These are phyloP conservation scores for Drepanosiphum platanoidis DNA, from an alignment of 2,888 invertebrate species.

Conservation along the genomic window DNA sequence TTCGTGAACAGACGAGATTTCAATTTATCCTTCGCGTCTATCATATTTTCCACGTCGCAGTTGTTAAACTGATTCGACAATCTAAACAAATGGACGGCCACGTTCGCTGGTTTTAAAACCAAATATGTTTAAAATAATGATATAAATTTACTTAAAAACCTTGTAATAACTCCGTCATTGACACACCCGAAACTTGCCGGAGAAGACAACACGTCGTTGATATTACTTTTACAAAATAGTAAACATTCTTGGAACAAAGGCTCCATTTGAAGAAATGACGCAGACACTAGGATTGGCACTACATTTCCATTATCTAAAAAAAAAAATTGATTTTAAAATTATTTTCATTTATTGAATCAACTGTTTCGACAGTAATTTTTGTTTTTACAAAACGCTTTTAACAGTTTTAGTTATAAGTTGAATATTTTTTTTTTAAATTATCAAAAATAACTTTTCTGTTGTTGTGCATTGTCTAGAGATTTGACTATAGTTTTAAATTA, in stretches of 20 bases:
- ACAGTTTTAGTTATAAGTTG: not conserved
- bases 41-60: conserved; percentile 82
- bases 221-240: conserved; percentile 84
- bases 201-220: conserved; percentile 86
- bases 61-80: conserved; percentile 89
- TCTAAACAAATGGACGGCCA: conserved; percentile 68
- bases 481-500: not conserved
- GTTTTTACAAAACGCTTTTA: conserved; percentile 25
- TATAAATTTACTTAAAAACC: conserved; percentile 65
- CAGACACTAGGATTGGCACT: conserved; percentile 91
- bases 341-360: too few relatives aligned
- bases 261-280: conserved; percentile 94
- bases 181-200: conserved; percentile 88
- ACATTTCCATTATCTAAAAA: conserved; percentile 73
- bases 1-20: conserved; percentile 86
- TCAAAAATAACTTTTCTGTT: not conserved
- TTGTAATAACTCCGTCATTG: conserved; percentile 75
- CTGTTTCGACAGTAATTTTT: too few relatives aligned
- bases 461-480: not conserved
- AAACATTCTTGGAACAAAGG: conserved; percentile 87
- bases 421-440: not conserved
- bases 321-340: too few relatives aligned
- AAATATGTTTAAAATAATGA: conserved; percentile 19
- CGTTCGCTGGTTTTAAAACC: conserved; percentile 37
- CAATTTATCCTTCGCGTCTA: conserved; percentile 89